Evolutionary conservation across 2,888 invertebrate genomes (phyloP).

Genomic region (Drosophila macrospina): DNA sequence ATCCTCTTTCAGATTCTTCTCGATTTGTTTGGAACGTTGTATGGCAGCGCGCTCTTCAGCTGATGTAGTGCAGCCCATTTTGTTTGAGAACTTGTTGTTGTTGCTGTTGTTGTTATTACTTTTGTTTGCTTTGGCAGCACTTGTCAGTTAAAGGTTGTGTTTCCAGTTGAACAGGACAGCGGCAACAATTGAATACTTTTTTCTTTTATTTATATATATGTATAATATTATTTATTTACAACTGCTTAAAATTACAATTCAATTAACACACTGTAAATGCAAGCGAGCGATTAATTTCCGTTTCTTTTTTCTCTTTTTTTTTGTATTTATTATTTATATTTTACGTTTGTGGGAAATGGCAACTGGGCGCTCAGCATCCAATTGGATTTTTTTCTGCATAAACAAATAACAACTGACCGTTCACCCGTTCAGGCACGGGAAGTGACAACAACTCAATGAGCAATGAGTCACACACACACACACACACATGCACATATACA

Average conservation of each 20-base stretch:
- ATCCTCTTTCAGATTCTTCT: slow-evolving; percentile 99
- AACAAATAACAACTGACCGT: slow-evolving; percentile 59
- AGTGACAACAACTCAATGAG: slow-evolving; percentile 52
- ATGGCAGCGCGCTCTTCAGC: slow-evolving; percentile 99
- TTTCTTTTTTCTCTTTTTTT: slow-evolving; percentile 22
- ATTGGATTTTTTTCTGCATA: slow-evolving; percentile 53
- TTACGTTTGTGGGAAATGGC: slow-evolving; percentile 27
- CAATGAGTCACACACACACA: slow-evolving; percentile 47
- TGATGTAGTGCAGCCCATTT: slow-evolving; percentile 99
- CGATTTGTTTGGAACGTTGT: slow-evolving; percentile 98
- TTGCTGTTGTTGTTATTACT: slow-evolving; percentile 13
- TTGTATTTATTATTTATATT: not conserved
- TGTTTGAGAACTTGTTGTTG: slow-evolving; percentile 56
- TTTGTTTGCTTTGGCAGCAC: slow-evolving; percentile 51
- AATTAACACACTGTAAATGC: slow-evolving; percentile 47
- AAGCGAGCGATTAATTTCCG: slow-evolving; percentile 17
- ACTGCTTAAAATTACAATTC: slow-evolving; percentile 56
- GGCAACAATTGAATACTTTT: slow-evolving; percentile 9
- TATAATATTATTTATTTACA: slow-evolving; percentile 50
- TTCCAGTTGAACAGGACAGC: slow-evolving; percentile 19
- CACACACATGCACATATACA: slow-evolving; percentile 24
- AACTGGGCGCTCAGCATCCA: slow-evolving; percentile 48
- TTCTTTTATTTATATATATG: slow-evolving; percentile 24
- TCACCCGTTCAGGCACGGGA: slow-evolving; percentile 45
- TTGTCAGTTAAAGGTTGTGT: slow-evolving; percentile 30